These are phyloP conservation scores for Lordiphosa andalusiaca DNA, from an alignment of 2,888 invertebrate genomes.

Conservation along the genomic window DNA sequence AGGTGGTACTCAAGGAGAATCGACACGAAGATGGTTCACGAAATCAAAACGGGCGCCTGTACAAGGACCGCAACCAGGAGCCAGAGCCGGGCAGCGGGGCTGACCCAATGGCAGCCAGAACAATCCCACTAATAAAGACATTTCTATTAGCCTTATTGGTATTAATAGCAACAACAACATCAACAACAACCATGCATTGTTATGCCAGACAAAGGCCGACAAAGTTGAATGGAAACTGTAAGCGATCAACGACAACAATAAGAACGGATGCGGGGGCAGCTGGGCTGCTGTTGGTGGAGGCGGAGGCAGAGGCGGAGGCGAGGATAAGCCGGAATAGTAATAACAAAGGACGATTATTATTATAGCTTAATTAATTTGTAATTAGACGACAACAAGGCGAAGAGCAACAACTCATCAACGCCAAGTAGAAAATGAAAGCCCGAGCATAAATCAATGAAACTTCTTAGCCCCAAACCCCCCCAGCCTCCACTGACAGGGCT, in stretches of 20 bases:
- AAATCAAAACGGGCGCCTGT: constrained; percentile 79
- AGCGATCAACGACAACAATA: constrained; percentile 22
- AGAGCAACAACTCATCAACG: not conserved
- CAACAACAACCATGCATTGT: constrained; percentile 14
- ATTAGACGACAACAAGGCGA: constrained; percentile 42
- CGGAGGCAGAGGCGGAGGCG: constrained; percentile 1
- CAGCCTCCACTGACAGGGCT: constrained; percentile 8
- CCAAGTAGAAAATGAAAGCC: constrained; percentile 3
- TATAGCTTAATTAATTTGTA: constrained; percentile 68
- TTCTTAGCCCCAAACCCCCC: constrained; percentile 8
- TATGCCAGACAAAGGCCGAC: constrained; percentile 12
- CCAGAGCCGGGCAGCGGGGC: constrained; percentile 53
- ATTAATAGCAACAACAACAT: constrained; percentile 41
- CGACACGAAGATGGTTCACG: constrained; percentile 79
- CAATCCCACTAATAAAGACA: constrained; percentile 55
- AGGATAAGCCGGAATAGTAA: constrained; percentile 21
- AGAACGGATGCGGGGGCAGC: not conserved
- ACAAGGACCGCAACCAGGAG: constrained; percentile 76
- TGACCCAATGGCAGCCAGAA: constrained; percentile 22
- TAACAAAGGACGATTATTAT: constrained; percentile 41
- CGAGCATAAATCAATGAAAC: constrained; percentile 34
- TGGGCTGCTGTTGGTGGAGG: not conserved
- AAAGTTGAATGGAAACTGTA: constrained; percentile 7
- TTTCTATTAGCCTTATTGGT: constrained; percentile 60
- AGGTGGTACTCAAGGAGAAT: constrained; percentile 77